phyloP scores from a whole-genome alignment of 2,888 invertebrate species.

The Dorcus parallelipipedus region DNA sequence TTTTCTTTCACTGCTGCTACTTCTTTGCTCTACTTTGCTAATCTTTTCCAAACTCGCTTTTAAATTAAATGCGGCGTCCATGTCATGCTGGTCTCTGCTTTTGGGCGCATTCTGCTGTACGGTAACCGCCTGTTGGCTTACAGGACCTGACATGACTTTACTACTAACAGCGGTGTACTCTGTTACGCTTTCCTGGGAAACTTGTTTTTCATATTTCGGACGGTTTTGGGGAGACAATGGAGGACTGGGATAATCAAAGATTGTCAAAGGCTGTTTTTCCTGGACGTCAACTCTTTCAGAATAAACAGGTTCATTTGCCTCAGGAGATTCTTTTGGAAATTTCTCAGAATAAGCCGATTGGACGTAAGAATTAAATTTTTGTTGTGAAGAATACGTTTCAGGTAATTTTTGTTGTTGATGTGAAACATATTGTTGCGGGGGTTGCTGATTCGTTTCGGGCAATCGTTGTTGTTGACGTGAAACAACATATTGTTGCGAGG shows the following conservation, averaged over 20 bases:
- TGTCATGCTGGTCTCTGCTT: slow-evolving; percentile 57
- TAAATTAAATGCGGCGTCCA: slow-evolving; percentile 52
- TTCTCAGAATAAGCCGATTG: no score
- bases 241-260: slow-evolving; percentile 1
- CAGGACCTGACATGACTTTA: slow-evolving; percentile 73
- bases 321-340: no score
- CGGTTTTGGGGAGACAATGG: background rate
- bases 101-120: slow-evolving; percentile 54
- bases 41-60: slow-evolving; percentile 57
- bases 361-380: background rate
- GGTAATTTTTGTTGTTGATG: background rate
- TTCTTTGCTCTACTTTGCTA: slow-evolving; percentile 24
- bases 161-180: slow-evolving; percentile 61
- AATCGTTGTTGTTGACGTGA: no score
- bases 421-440: no score
- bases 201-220: slow-evolving; percentile 36
- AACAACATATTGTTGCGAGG: no score
- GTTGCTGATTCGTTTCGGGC: no score
- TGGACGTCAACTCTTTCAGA: slow-evolving; percentile 10
- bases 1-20: slow-evolving; percentile 6
- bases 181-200: slow-evolving; percentile 41
- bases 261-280: background rate
- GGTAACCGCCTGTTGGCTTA: slow-evolving; percentile 69
- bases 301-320: slow-evolving; percentile 12
- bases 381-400: background rate